These are phyloP conservation scores for Argyra leucocephala DNA, from an alignment of 2,888 invertebrate genomes.

Conservation along the genomic window DNA sequence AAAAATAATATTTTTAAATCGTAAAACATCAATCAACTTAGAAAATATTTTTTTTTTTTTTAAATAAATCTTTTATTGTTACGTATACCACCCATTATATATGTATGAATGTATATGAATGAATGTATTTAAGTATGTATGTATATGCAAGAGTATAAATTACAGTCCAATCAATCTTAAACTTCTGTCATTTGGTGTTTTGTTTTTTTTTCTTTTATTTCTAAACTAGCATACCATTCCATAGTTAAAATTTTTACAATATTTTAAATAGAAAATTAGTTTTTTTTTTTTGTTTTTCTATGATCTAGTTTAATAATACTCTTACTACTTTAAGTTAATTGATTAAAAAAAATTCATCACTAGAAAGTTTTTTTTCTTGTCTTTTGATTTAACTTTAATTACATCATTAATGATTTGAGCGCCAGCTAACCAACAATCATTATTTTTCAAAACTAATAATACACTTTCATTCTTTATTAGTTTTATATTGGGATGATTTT, in stretches of 20 bases:
- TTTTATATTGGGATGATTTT: too few relatives aligned
- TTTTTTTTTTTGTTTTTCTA: neutral
- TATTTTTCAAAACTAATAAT: neutral
- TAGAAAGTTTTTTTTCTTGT: neutral
- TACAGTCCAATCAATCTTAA: neutral
- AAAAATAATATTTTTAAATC: neutral
- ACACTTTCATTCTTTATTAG: neutral
- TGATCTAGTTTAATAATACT: neutral
- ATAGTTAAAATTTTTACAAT: too few relatives aligned
- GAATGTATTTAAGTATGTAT: neutral
- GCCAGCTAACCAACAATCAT: neutral
- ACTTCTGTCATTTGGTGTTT: neutral
- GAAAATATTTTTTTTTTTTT: too few relatives aligned
- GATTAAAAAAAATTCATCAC: neutral
- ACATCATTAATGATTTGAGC: slow-evolving; percentile 4
- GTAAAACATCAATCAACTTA: neutral
- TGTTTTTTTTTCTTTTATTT: too few relatives aligned
- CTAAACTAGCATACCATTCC: too few relatives aligned
- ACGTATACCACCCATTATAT: too few relatives aligned
- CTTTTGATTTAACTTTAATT: neutral
- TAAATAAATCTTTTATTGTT: too few relatives aligned
- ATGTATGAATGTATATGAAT: too few relatives aligned
- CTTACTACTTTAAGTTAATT: neutral
- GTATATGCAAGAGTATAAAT: neutral
- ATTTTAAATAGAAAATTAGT: neutral